Conservation (phyloP, 2,797 vertebrate species). For the Falco rusticolus region DNA sequence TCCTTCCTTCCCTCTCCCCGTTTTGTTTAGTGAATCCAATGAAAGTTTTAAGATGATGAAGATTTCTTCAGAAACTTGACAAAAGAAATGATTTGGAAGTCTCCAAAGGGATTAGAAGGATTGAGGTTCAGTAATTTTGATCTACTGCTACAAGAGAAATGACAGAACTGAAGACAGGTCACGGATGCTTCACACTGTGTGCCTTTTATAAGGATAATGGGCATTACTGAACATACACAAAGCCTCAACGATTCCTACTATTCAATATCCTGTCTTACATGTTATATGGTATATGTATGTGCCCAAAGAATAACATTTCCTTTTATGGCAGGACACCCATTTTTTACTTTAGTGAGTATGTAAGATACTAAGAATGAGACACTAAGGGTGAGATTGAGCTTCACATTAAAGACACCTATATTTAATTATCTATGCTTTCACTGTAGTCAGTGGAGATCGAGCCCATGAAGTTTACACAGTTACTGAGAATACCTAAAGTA, state of each 20-base stretch:
- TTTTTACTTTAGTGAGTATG: background rate
- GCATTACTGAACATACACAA: background rate
- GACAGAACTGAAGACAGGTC: slow-evolving; percentile 14
- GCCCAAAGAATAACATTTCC: background rate
- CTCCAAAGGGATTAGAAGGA: slow-evolving; percentile 21
- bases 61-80: slow-evolving; percentile 15
- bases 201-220: background rate
- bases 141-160: background rate
- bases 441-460: background rate
- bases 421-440: background rate
- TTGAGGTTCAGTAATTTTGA: background rate
- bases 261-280: background rate
- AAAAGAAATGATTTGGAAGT: slow-evolving; percentile 2
- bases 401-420: background rate
- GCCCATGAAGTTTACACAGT: background rate
- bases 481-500: background rate
- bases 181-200: background rate
- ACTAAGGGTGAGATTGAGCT: background rate
- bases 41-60: slow-evolving; percentile 19
- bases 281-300: accelerated
- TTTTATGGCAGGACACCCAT: background rate
- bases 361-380: background rate
- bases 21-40: background rate
- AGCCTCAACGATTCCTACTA: background rate
- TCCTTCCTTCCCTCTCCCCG: background rate